Evolutionary conservation across 2,888 invertebrate genomes (phyloP), one percentile per base, ranked within the genome.

Genomic region (Epirrhoe tristata): DNA sequence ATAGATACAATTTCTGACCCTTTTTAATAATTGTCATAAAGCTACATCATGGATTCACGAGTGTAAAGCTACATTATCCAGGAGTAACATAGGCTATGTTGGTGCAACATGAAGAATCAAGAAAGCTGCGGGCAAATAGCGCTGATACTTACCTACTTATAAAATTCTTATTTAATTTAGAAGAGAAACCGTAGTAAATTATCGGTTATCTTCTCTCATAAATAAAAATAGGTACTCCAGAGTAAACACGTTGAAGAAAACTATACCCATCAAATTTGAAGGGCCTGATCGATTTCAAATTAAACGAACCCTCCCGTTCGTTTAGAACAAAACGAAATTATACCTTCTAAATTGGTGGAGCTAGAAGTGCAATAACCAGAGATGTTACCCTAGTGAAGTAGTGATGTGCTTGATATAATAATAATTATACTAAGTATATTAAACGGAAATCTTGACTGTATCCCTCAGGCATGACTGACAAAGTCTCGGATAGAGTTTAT

Each of bases 321-420:
- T 63, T 53, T 67, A 59, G 55, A 62, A 74, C 72, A 72, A 70
- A 74, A 72, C 72, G 71, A 63, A 72, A 74, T 74, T 70, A 71
- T 71, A 70, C 72, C 71, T 66, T 72, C 70, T 71, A 69, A 72
- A 74, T 74, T 72, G 67, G 59, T 74, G 72, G 66, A 62, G 66
- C 66, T 72, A 71, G 72, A 70, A 72, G 68, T 72, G 74, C 74
- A 74, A 74, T 74, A 71, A 71, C 72, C 63, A 63, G 71, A 70
- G 74, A 72, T 72, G 72, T 72, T 72, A 71, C 68, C 66, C 67
- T 72, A 63, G 63, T 53, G 46, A 43, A 53, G 46, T 63, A 63
- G 67, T 24, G 64, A 50, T 59, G 55, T 58, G 50, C 8, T 57
- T 1, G 12, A 43, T 12, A 43, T 12, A 43, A 43, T 43, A 32